phyloP scores from a whole-genome alignment of 30 jellyfish, hydroid and myxozoan species.

The Aurelia aurita region DNA sequence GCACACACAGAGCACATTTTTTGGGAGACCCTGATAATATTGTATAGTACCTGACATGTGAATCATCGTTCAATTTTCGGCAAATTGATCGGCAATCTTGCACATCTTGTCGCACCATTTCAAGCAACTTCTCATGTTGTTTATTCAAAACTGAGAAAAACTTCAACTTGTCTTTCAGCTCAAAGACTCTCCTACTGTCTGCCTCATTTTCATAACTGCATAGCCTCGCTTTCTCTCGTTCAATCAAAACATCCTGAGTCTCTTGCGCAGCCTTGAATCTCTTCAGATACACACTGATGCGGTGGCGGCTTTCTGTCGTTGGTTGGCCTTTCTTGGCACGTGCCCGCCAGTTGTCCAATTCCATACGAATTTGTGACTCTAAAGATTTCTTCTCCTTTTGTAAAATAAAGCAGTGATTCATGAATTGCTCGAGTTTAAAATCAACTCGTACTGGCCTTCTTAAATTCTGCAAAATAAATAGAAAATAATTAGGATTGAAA shows the following conservation, averaged over 20 bases:
- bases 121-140: slow-evolving; percentile 65
- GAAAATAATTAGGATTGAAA: too few relatives aligned
- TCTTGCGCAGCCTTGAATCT: slow-evolving; percentile 65
- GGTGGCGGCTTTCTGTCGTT: slow-evolving; percentile 64
- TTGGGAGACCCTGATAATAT: too few relatives aligned
- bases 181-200: not conserved
- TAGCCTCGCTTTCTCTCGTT: slow-evolving; percentile 53
- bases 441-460: slow-evolving; percentile 27
- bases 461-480: too few relatives aligned
- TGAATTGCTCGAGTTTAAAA: slow-evolving; percentile 51
- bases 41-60: slow-evolving; percentile 33
- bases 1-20: too few relatives aligned
- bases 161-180: slow-evolving; percentile 35
- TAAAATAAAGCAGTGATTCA: slow-evolving; percentile 34
- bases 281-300: slow-evolving; percentile 39
- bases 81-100: slow-evolving; percentile 64
- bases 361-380: slow-evolving; percentile 64
- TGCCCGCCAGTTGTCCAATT: slow-evolving; percentile 73
- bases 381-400: slow-evolving; percentile 63
- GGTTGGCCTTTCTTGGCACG: slow-evolving; percentile 60
- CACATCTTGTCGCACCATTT: slow-evolving; percentile 73
- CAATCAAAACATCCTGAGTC: slow-evolving; percentile 63
- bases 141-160: slow-evolving; percentile 57
- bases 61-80: slow-evolving; percentile 20
- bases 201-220: slow-evolving; percentile 9